A percentile compares a stretch with the other conserved stretches of the same genome.
Conservation (phyloP, 2,113 vertebrate genomes). For the Symphodus melops region DNA sequence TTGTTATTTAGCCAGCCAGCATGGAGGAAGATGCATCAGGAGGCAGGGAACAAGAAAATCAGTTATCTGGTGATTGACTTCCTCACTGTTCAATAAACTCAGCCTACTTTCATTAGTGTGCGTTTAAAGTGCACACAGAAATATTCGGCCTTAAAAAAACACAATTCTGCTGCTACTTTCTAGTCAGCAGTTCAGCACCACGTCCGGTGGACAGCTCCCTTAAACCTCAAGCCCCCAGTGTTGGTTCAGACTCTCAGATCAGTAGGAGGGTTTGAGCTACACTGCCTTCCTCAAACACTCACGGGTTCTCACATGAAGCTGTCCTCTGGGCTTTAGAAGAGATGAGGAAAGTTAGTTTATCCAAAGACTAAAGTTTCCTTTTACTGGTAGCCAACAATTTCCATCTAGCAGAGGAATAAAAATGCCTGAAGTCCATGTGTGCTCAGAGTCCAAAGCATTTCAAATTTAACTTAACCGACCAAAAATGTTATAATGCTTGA, state of each 20-base stretch:
- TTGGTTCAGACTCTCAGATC: not conserved
- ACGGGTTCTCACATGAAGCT: not conserved
- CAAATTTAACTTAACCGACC: not conserved
- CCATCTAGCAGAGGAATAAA: not conserved
- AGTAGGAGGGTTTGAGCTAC: not conserved
- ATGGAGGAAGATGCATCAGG: too few species aligned
- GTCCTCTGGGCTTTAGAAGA: not conserved
- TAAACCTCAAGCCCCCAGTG: not conserved
- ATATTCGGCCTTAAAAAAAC: not conserved
- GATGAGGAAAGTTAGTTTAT: slow-evolving; percentile 1
- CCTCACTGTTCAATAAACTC: not conserved
- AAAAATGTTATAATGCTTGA: not conserved
- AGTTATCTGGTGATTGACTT: not conserved
- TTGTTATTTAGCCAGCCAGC: too few species aligned
- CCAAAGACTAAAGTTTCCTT: not conserved
- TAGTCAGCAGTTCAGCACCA: slow-evolving; percentile 53
- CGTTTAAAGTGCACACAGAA: not conserved
- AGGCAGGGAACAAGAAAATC: too few species aligned
- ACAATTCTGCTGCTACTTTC: slow-evolving; percentile 3
- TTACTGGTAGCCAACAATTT: not conserved
- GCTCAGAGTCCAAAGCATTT: not conserved
- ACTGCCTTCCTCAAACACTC: not conserved
- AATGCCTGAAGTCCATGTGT: slow-evolving; percentile 13
- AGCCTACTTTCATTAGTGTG: not conserved
- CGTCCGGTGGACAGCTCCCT: slow-evolving; percentile 48